Conservation (phyloP, 2,888 invertebrate genomes). For the Apotomis capreana region DNA sequence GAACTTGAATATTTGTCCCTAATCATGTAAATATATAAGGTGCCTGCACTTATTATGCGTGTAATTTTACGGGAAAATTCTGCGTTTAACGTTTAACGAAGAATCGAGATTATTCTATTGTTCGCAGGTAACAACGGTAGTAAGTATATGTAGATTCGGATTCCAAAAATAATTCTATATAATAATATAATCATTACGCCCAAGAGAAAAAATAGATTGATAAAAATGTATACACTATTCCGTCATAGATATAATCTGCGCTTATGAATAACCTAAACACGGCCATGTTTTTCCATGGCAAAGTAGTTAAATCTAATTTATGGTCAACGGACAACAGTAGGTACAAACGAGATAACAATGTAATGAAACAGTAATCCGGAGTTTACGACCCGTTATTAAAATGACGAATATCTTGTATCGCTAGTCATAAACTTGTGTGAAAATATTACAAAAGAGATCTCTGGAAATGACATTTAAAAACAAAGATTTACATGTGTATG, state of each 20-base stretch:
- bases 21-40: too few relatives aligned
- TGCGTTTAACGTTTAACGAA: too few relatives aligned
- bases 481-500: too few relatives aligned
- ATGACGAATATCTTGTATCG: slow-evolving; percentile 30
- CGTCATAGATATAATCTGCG: slow-evolving; percentile 20
- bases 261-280: slow-evolving; percentile 28
- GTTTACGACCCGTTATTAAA: slow-evolving; percentile 50
- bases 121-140: too few relatives aligned
- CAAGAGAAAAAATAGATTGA: neutral
- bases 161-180: too few relatives aligned
- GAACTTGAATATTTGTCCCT: too few relatives aligned
- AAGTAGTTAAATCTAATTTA: slow-evolving; percentile 34
- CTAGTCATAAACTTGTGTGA: slow-evolving; percentile 12
- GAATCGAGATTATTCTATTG: too few relatives aligned
- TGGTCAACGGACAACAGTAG: slow-evolving; percentile 25
- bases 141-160: too few relatives aligned
- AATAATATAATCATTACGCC: neutral
- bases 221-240: neutral
- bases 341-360: slow-evolving; percentile 49
- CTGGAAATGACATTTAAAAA: neutral
- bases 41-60: too few relatives aligned
- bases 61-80: too few relatives aligned
- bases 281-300: slow-evolving; percentile 28
- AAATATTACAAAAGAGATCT: neutral
- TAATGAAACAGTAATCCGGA: slow-evolving; percentile 46